Base-by-base conservation (phyloP, 2,113 vertebrate genomes). In the Trematomus loennbergii region DNA sequence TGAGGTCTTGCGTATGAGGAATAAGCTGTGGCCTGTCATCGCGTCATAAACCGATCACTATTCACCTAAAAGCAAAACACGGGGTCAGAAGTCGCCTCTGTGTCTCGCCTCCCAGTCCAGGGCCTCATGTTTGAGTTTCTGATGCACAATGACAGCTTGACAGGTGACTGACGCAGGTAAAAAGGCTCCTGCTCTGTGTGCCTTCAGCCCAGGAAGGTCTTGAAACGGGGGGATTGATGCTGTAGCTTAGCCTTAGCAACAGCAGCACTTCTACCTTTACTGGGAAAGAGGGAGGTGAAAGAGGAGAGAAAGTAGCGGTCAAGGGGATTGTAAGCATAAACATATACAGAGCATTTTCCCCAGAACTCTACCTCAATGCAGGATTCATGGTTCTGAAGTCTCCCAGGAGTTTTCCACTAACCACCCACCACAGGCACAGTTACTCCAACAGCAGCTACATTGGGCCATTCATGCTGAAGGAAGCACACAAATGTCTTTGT, bases 401-500 rank as follows among this genome's bases (percentile, higher is more conserved):
- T 90, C 92, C 72, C n/a, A 76, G 82, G 82, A 89, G 87, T 92
- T 95, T 94, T 94, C 93, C 93, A 91, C 78, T 70, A 81, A 70
- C 88, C 81, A 77, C 81, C 83, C 71, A 82, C 87, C 85, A 52
- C 90, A 90, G 87, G 74, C 91, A 78, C 83, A 78, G 74, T 53
- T 86, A 68, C 87, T 83, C 82, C 80, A 68, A 36, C 62, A 54
- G 65, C 20, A 1, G 77, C 79, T 94, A 92, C 93, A 95, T 91
- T 81, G 78, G 64, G 17, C 87, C 91, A 92, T 95, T 95, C 94
- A 95, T 93, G 70, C 84, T 9, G 13, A 75, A 92, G 80, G 77
- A 90, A 88, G 85, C 82, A 94, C 93, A 94, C 81, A 91, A 93
- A 92, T 90, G 86, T 72, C 89, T 91, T 91, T 93, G 90, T 95